Evolutionary conservation across 2,888 invertebrate genomes (phyloP), one percentile per base, ranked within the genome.

Genomic region (Apamea monoglypha): DNA sequence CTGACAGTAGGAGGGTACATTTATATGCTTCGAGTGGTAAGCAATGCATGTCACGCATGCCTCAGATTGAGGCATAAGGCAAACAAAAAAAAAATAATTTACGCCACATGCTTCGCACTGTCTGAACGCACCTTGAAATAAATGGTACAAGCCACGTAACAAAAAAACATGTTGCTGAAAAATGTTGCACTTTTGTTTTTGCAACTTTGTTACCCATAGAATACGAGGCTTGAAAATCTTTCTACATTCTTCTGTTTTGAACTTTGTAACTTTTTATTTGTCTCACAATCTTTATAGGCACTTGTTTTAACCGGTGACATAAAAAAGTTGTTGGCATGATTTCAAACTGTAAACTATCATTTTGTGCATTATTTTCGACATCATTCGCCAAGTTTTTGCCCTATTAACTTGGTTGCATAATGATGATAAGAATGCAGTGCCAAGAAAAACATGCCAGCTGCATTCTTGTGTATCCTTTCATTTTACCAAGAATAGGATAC

Each of bases 401-500:
- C 40, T 29, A 83, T 74, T 74, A 71, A 64, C 59, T 63, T 61
- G 50, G 75, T 83, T 79, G 56, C 67, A 71, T 70, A 70, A 64
- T 50, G 21, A 21, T 61, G 69, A 70, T 83, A 76, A 61, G 40
- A 59, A 53, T 36, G 18, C 66, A 53, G 36, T 69, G 72, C 83
- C 66, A 87, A 73, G 44, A 66, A 74, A 74, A 68, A n/a, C 18
- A 67, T 32, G 7, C 40, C 59, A 74, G 63, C 25, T 79, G 73
- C 16, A 64, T 53, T 63, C 1, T 71, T 68, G 6, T 36, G 21
- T 66, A 32, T 14, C 16, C 1, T 32, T 71, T 47, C 10, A 74
- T 74, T 66, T 61, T 40, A 18, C 47, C 29, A 36, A n/a, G 18
- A 36, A 64, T 50, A 16, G 4, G 5, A 63, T 73, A 25, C 5